phyloP scores from a whole-genome alignment of 2,113 vertebrate species.

The Pomatorhinus ruficollis region DNA sequence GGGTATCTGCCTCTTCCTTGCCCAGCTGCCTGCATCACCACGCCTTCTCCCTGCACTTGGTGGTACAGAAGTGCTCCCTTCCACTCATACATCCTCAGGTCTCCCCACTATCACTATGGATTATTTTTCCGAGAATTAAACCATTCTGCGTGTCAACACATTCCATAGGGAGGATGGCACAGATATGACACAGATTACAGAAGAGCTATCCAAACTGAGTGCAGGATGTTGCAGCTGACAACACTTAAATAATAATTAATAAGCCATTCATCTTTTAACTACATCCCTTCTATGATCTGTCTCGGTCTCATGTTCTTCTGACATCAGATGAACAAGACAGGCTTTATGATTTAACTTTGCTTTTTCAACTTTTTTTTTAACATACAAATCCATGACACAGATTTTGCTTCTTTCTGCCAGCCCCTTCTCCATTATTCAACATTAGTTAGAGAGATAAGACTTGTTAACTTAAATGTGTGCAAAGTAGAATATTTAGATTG shows the following conservation, averaged over 20 bases:
- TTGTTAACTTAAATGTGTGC: slow-evolving; percentile 22
- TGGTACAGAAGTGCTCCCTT: neutral
- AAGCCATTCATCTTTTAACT: neutral
- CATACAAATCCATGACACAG: slow-evolving; percentile 7
- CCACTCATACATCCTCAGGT: rapidly evolving
- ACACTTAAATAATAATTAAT: neutral
- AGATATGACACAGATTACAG: neutral
- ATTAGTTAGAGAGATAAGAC: slow-evolving; percentile 25
- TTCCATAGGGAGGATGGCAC: neutral
- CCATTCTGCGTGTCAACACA: neutral
- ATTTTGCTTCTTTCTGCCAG: slow-evolving; percentile 29
- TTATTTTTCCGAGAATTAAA: neutral
- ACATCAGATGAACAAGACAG: neutral
- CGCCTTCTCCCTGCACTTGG: neutral
- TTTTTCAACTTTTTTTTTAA: slow-evolving; percentile 14
- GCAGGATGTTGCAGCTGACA: neutral
- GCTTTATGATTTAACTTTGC: neutral
- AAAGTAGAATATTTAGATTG: slow-evolving; percentile 37
- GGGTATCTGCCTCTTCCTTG: neutral
- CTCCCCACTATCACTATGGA: neutral
- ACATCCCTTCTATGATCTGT: neutral
- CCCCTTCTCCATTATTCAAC: slow-evolving; percentile 59
- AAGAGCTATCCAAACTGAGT: neutral
- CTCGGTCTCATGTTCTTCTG: neutral
- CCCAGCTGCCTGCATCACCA: neutral